Percentiles rank a stretch among this genome's conserved stretches.
phyloP scores from a whole-genome alignment of 2,888 invertebrate species.

The Coenonympha arcania region DNA sequence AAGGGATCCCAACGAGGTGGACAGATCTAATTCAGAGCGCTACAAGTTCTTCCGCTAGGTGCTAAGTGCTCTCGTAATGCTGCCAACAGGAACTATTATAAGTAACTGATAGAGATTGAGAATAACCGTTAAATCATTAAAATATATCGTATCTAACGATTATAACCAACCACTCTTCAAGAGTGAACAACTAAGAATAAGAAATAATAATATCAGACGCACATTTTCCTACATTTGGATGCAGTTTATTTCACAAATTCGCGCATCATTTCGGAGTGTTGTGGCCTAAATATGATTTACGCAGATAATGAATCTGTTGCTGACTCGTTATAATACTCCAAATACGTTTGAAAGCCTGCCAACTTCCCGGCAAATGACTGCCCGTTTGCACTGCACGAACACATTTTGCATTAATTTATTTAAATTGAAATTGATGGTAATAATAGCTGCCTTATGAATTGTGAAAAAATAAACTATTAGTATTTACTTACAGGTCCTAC shows the following conservation, averaged over 20 bases:
- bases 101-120: no score
- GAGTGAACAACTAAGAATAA: no score
- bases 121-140: no score
- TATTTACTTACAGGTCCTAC: neutral
- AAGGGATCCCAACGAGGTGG: no score
- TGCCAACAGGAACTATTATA: no score
- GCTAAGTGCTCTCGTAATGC: no score
- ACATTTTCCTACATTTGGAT: constrained; percentile 17
- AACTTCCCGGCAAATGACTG: constrained; percentile 49
- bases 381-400: constrained; percentile 25
- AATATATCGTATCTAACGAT: no score
- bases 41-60: no score
- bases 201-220: constrained; percentile 12
- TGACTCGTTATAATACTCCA: constrained; percentile 52
- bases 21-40: no score
- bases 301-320: constrained; percentile 54
- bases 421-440: neutral
- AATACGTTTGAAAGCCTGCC: constrained; percentile 63
- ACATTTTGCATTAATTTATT: constrained; percentile 15
- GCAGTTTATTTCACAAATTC: constrained; percentile 35
- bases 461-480: neutral
- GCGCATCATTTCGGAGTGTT: constrained; percentile 39
- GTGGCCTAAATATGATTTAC: constrained; percentile 59
- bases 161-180: no score
- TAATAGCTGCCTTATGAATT: neutral